Base-by-base conservation (phyloP, 2,797 vertebrate species). In the Pempheris klunzingeri region DNA sequence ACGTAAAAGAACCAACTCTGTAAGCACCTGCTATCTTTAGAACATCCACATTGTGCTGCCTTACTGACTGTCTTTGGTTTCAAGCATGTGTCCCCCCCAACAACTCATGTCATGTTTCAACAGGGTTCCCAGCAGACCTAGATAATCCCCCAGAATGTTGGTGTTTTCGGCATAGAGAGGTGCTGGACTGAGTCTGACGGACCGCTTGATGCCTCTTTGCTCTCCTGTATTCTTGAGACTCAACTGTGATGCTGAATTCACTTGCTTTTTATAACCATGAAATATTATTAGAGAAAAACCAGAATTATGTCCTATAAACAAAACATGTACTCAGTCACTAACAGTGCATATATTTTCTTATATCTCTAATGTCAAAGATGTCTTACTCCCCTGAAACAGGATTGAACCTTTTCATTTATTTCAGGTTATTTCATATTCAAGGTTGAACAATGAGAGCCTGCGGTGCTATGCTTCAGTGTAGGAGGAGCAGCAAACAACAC, bases 1-100 rank as follows among this genome's bases (percentile, higher is more conserved):
- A 93, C 96, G 98, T 89, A 99, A 99, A 96, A 96, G 98, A 96
- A 99, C 97, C 85, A 99, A 99, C 94, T 99, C 98, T 22, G 98
- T 99, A 95, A 94, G 92, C 49, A 14, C 32, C 2, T 2, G 3
- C 7, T 13, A 52, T 9, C 20, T 2, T 24, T 34, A 41, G 5
- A 3, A 18, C 2, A 17, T 39, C 12, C 28, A n/a, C 14, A 53
- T 6, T 22, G 3, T 20, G 8, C 18, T n/a, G n/a, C n/a, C n/a
- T n/a, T n/a, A 22, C 11, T 15, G 30, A 30, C 34, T 22, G 22
- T 32, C 3, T 55, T 26, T 52, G 9, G 6, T 41, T 20, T 41
- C 15, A 26, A 8, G 7, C 24, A 38, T 24, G n/a, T 61, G 20
- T 55, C 38, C 7, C 15, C 18, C 17, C 32, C 2, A 65, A 11